Conservation (phyloP, 2,113 vertebrate genomes). For the Cinclus cinclus region DNA sequence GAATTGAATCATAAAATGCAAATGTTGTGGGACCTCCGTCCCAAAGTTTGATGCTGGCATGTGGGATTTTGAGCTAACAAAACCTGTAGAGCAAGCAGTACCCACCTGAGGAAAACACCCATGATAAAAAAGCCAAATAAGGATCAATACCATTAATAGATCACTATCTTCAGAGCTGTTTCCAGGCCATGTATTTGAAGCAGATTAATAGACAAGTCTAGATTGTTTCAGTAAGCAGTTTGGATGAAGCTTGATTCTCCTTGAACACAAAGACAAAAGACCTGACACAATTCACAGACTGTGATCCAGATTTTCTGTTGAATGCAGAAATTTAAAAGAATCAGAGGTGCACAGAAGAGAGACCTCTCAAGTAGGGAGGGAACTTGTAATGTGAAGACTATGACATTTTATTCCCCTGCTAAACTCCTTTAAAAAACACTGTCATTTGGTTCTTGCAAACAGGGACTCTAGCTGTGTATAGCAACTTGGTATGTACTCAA, state of each 20-base stretch:
- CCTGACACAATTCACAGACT: not conserved
- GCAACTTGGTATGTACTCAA: not conserved
- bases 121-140: not conserved
- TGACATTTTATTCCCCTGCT: not conserved
- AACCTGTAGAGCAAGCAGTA: not conserved
- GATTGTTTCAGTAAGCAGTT: not conserved
- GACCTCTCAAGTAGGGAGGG: not conserved
- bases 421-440: not conserved
- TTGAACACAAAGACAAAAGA: not conserved
- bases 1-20: not conserved
- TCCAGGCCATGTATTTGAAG: not conserved
- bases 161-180: not conserved
- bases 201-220: constrained; percentile 16
- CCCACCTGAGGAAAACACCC: not conserved
- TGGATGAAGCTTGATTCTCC: not conserved
- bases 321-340: not conserved
- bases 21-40: not conserved
- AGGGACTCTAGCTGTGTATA: not conserved
- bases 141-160: constrained; percentile 12
- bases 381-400: not conserved
- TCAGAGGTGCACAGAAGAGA: not conserved
- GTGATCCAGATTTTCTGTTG: not conserved
- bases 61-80: not conserved
- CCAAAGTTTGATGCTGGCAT: not conserved
- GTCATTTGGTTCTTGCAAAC: not conserved